Conservation (phyloP, 1,140 invertebrate genomes). For the Pseudoatta argentina region DNA sequence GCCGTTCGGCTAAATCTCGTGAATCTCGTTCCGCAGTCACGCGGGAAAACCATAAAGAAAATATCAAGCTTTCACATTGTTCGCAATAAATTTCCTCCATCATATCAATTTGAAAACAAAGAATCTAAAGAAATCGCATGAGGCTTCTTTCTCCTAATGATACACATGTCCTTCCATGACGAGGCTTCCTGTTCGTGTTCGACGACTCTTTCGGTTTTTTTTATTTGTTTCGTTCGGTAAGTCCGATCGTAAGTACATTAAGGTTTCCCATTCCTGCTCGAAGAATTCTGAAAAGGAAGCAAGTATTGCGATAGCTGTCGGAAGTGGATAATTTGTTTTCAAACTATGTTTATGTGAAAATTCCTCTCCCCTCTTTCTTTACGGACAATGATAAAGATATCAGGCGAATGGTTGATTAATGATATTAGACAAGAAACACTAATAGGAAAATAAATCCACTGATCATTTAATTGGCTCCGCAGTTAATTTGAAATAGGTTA, state of each 20-base stretch:
- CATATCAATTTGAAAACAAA: neutral
- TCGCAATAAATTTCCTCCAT: conserved; percentile 44
- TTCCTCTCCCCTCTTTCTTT: neutral
- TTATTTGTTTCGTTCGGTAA: conserved; percentile 14
- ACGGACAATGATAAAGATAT: neutral
- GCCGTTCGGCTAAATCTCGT: neutral
- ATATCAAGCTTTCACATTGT: neutral
- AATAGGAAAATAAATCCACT: neutral
- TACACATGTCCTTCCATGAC: conserved; percentile 4
- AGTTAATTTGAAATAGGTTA: conserved; percentile 1
- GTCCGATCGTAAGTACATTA: conserved; percentile 2
- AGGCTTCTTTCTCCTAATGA: conserved; percentile 39
- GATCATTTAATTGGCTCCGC: neutral
- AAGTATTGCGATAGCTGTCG: neutral
- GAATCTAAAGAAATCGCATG: neutral
- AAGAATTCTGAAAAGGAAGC: neutral
- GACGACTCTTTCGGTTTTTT: conserved; percentile 46
- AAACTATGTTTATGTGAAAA: neutral
- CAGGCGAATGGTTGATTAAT: neutral
- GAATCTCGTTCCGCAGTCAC: neutral
- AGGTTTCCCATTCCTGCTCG: conserved; percentile 1
- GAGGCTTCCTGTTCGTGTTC: conserved; percentile 69
- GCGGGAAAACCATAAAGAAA: neutral
- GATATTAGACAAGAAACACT: neutral
- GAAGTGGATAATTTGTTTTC: neutral